Evolutionary conservation across 2,113 vertebrate species (phyloP).

Genomic region (Eurystomus gularis): DNA sequence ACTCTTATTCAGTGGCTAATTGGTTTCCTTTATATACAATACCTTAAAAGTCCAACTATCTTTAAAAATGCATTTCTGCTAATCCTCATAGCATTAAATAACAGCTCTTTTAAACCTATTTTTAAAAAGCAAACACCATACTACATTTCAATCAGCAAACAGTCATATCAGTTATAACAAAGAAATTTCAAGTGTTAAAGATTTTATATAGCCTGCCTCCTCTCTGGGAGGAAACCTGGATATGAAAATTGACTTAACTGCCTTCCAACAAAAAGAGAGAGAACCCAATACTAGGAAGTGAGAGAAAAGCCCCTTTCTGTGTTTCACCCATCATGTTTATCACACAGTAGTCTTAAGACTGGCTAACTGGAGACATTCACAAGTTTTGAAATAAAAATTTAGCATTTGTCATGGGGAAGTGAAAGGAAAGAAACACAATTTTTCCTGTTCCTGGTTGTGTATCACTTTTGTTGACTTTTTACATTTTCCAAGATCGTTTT

Average conservation of each 20-base stretch:
- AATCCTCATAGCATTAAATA: neutral
- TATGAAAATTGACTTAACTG: neutral
- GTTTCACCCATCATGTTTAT: neutral
- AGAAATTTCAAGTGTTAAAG: neutral
- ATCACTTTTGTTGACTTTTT: neutral
- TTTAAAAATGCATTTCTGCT: neutral
- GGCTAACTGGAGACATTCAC: neutral
- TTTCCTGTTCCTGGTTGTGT: neutral
- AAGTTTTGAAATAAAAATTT: neutral
- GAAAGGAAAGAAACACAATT: neutral
- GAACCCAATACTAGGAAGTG: neutral
- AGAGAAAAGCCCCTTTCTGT: neutral
- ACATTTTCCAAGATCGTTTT: neutral
- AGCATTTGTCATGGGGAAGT: fast-evolving
- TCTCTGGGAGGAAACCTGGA: neutral
- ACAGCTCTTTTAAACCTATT: neutral
- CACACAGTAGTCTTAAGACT: neutral
- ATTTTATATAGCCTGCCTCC: neutral
- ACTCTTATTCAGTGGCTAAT: neutral
- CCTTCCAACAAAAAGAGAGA: neutral
- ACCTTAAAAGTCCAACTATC: neutral
- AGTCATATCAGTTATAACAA: neutral
- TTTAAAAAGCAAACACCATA: neutral
- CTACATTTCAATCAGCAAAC: neutral
- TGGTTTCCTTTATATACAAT: neutral